Evolutionary conservation across 2,797 vertebrate species (phyloP), one percentile per base, ranked within the genome.

Genomic region (Myotis vivesi): DNA sequence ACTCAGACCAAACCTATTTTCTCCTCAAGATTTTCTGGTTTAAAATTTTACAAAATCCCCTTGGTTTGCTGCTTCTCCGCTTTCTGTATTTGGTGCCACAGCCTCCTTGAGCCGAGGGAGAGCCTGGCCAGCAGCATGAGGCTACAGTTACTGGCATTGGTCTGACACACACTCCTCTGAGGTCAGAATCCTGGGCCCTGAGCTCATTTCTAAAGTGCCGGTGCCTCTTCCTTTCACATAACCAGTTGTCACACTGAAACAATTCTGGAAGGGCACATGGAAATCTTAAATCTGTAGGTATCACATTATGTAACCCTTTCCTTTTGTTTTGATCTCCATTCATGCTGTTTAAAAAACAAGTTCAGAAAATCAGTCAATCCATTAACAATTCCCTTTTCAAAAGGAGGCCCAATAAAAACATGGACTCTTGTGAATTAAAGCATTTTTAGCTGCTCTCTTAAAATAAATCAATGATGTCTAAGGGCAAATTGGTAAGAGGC

Each of bases 291-390:
- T 76, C 41, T 73, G 19, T 85, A 57, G 44, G 8, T 41, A 57
- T 38, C 28, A 51, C 36, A 72, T 66, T 71, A 83, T 53, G 5
- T 49, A 87, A 71, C 16, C 59, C 87, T 66, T 38, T 28, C 28
- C 38, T 94, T 89, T 92, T 92, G 64, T 92, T 95, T 88, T 88
- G 55, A 51, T 53, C 6, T 87, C 41, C 16, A 81, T 82, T 92
- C 23, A 20, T 72, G 22, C 46, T 84, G 28, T 88, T 92, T 68
- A 62, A 94, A 89, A 94, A 79, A 13, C 38, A 71, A 92, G 76
- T 84, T 94, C 46, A 44, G 75, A 94, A 94, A 87, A 89, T 36
- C 33, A 68, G 57, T 72, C 19, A 71, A 80, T 17, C 11, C 17
- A 89, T 55, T 69, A 69, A 93, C 20, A 89, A 33, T 55, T 86